Evolutionary conservation across 1,140 invertebrate species (phyloP).

Genomic region (Stegodyphus mimosarum): DNA sequence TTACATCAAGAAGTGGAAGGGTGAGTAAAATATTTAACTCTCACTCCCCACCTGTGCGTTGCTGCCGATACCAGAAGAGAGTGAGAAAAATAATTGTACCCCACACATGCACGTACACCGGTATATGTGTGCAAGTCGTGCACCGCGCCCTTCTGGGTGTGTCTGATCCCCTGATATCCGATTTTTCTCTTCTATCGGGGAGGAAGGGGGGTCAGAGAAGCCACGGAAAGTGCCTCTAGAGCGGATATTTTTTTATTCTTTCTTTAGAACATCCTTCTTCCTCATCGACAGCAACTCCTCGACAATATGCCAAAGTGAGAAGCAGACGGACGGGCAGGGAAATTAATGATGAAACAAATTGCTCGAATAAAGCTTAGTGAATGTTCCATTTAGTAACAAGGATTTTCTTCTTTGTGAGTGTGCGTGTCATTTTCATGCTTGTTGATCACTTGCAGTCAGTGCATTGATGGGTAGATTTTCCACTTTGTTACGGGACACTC

Average conservation of each 20-base stretch:
- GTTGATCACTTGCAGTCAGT: too few species aligned
- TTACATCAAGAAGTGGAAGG: too few species aligned
- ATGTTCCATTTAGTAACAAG: background rate
- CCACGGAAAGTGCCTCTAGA: too few species aligned
- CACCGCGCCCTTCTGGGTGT: constrained; percentile 14
- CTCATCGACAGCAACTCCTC: constrained; percentile 11
- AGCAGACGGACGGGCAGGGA: background rate
- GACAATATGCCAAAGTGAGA: constrained; percentile 2
- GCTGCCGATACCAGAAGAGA: background rate
- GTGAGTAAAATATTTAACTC: too few species aligned
- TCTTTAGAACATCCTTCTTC: background rate
- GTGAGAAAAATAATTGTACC: constrained; percentile 12
- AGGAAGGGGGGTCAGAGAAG: too few species aligned
- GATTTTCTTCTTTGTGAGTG: constrained; percentile 3
- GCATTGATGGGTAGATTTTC: too few species aligned
- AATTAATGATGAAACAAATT: constrained; percentile 29
- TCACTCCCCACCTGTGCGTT: constrained; percentile 4
- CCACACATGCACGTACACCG: background rate
- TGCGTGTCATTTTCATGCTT: too few species aligned
- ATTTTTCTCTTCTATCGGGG: background rate
- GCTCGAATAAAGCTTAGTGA: background rate
- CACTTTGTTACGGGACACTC: too few species aligned
- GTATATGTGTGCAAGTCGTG: background rate
- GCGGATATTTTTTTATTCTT: too few species aligned
- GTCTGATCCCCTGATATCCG: constrained; percentile 5